Evolutionary conservation across 1,140 invertebrate genomes (phyloP).

Genomic region (Batillaria attramentaria): DNA sequence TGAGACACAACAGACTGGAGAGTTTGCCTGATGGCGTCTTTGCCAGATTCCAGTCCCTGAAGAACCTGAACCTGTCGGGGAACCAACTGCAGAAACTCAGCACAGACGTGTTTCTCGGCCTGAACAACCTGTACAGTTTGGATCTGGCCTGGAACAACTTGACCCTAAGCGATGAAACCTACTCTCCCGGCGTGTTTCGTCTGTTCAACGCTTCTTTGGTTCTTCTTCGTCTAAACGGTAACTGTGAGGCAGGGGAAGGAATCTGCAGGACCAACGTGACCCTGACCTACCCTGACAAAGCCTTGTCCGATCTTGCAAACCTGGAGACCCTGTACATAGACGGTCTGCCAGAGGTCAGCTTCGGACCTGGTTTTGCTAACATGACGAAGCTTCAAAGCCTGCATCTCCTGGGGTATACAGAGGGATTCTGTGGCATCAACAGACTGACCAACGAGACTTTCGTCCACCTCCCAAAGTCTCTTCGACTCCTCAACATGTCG

Average conservation of each 20-base stretch:
- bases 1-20: too few species aligned
- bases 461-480: background rate
- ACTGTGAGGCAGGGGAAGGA: background rate
- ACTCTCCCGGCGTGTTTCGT: background rate
- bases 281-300: constrained; percentile 19
- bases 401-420: background rate
- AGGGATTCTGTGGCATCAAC: background rate
- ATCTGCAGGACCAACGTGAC: too few species aligned
- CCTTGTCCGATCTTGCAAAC: background rate
- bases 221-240: background rate
- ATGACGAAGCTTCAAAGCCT: background rate
- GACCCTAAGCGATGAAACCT: constrained; percentile 4
- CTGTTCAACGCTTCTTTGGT: background rate
- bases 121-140: constrained; percentile 1
- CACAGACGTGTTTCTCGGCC: background rate
- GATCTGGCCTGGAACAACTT: background rate
- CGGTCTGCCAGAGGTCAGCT: background rate
- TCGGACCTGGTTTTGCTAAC: constrained; percentile 13
- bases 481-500: constrained; percentile 39
- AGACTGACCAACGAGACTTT: constrained; percentile 6
- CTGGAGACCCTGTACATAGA: constrained; percentile 12
- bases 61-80: too few species aligned
- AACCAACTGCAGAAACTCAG: constrained; percentile 14
- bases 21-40: too few species aligned
- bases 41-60: too few species aligned